These are phyloP conservation scores for Campoletis sonorensis DNA, from an alignment of 1,140 invertebrate genomes.

Conservation along the genomic window DNA sequence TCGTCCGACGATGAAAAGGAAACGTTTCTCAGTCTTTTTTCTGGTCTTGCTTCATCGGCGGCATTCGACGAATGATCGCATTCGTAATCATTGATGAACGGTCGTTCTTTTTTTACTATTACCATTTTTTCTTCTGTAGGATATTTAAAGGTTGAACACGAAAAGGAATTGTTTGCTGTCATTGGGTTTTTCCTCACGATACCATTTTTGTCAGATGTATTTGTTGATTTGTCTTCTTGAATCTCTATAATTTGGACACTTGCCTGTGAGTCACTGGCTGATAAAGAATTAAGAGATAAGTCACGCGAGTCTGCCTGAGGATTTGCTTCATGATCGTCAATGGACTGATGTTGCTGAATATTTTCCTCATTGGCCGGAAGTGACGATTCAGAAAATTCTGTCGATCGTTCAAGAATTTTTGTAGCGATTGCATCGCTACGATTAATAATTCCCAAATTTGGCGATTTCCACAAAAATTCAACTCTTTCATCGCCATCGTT, in stretches of 20 bases:
- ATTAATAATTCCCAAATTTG: background rate
- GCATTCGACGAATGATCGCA: background rate
- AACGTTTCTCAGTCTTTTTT: background rate
- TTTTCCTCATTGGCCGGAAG: background rate
- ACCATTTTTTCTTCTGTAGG: background rate
- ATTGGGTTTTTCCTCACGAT: background rate
- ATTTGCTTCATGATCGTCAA: background rate
- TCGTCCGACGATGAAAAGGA: background rate
- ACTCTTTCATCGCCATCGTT: background rate
- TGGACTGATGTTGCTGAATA: background rate
- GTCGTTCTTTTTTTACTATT: constrained; percentile 24
- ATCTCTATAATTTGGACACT: constrained; percentile 14
- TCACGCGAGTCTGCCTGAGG: background rate
- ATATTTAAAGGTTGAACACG: background rate
- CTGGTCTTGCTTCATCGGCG: background rate
- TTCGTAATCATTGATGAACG: background rate
- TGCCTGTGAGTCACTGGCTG: background rate
- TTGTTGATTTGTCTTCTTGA: background rate
- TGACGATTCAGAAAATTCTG: background rate
- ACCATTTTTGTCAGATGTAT: background rate
- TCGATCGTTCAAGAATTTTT: background rate
- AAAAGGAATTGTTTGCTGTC: background rate
- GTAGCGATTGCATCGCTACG: background rate
- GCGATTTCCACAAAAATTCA: background rate
- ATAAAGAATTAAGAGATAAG: background rate